These are phyloP conservation scores for Drosophila anomelani DNA, from an alignment of 2,888 invertebrate genomes.

Conservation along the genomic window DNA sequence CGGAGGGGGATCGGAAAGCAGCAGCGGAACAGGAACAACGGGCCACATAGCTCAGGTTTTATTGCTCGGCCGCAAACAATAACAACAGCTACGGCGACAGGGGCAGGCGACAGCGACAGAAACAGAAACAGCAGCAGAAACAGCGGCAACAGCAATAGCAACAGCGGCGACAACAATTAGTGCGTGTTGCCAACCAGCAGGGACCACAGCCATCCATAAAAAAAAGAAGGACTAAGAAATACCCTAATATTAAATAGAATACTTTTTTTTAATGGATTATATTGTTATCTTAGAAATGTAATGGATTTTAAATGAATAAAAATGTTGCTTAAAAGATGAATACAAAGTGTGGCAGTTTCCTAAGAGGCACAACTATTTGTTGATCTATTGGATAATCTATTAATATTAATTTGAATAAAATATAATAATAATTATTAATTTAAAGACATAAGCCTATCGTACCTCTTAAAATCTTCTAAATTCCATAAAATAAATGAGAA, in stretches of 20 bases:
- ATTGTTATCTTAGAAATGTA: background rate
- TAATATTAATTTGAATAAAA: background rate
- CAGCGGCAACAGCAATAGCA: slow-evolving; percentile 39
- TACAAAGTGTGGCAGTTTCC: background rate
- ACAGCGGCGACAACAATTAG: slow-evolving; percentile 68
- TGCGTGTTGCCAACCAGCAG: slow-evolving; percentile 76
- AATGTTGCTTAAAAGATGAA: fast-evolving
- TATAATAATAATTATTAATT: background rate
- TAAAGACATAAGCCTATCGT: too few relatives aligned
- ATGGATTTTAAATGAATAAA: background rate
- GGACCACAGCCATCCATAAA: slow-evolving; percentile 20
- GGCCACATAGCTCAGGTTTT: slow-evolving; percentile 45
- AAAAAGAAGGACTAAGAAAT: background rate
- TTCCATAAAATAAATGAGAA: too few relatives aligned
- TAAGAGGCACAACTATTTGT: background rate
- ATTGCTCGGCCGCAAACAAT: slow-evolving; percentile 44
- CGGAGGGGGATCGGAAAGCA: slow-evolving; percentile 1
- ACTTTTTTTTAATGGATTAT: background rate
- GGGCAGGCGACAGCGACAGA: slow-evolving; percentile 59
- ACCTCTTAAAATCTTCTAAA: background rate
- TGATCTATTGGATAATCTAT: background rate
- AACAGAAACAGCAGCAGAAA: slow-evolving; percentile 66
- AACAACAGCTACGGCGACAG: slow-evolving; percentile 61
- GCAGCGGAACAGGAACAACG: slow-evolving; percentile 45
- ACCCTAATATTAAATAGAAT: background rate